Conservation (phyloP, 1,140 invertebrate species). For the Orius insidiosus region DNA sequence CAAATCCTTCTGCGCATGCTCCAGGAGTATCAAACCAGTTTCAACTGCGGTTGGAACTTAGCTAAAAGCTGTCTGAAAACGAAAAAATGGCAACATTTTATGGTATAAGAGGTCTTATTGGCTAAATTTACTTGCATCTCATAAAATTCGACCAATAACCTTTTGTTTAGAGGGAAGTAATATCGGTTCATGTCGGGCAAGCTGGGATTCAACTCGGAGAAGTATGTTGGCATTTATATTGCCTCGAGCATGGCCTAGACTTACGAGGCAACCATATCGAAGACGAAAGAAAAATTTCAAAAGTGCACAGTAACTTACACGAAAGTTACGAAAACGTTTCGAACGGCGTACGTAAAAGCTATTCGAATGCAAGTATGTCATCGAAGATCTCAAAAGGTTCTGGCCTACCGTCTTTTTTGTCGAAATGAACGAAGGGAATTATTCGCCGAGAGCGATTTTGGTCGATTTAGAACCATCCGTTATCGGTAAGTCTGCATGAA, state of each 20-base stretch:
- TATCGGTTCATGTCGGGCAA: conserved; percentile 52
- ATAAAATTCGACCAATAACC: no score
- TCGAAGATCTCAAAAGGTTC: neutral
- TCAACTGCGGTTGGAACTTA: no score
- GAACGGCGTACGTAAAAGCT: neutral
- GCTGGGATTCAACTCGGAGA: conserved; percentile 60
- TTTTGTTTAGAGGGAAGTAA: conserved; percentile 30
- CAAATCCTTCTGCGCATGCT: no score
- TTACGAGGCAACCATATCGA: neutral
- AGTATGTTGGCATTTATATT: conserved; percentile 49
- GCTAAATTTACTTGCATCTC: no score
- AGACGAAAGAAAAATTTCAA: no score
- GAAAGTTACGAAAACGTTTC: neutral
- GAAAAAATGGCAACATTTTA: no score
- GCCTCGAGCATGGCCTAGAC: conserved; percentile 49
- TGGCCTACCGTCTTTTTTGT: conserved; percentile 30
- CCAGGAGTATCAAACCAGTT: no score
- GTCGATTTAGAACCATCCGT: conserved; percentile 63
- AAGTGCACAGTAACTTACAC: no score
- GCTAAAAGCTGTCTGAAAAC: no score
- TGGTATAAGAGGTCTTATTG: no score
- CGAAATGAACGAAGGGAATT: conserved; percentile 48
- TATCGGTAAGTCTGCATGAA: conserved; percentile 26
- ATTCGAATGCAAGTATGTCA: neutral
- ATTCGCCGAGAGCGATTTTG: conserved; percentile 60